Base-by-base conservation (phyloP, 2,797 vertebrate species). In the Amazona ochrocephala region DNA sequence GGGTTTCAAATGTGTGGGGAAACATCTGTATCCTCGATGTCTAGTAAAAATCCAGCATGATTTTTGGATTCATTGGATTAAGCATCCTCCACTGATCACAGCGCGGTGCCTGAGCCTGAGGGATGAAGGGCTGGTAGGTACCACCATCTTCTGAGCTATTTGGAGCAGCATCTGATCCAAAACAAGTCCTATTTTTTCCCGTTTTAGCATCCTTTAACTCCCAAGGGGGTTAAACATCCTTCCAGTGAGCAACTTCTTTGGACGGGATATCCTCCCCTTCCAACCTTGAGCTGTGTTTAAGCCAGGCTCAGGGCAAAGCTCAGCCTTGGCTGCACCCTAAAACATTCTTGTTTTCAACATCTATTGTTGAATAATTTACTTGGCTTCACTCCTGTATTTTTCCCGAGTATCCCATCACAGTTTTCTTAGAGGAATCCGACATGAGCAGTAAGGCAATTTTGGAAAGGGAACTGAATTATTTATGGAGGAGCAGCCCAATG, bases 401-500 rank as follows among this genome's bases (percentile, higher is more conserved):
- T 39, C 70, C 42, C 5, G 92, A 76, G 70, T 66, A 90, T 80
- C 92, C 83, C 32, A 6, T 50, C 90, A 47, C 77, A 64, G 72
- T 73, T 95, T 77, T 87, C 75, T 64, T 34, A 24, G 78, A 76
- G 93, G 79, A 87, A 95, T 32, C 83, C 5, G 13, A 84, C 77
- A 39, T 30, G 13, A 90, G 94, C 83, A 71, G 89, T 84, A 94
- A 95, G 7, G 23, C 87, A 56, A 79, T 89, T 91, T 72, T 75
- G 86, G 93, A 90, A 89, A 87, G 87, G 84, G 84, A 91, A 90
- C 70, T 90, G 89, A 94, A 94, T 96, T 95, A 95, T 96, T 97
- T 90, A 96, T 86, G 89, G 87, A 64, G 85, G 67, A 95, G 78
- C 61, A 53, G 91, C 42, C 83, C 70, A 90, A 94, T 10, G 83